Evolutionary conservation across 2,113 vertebrate species (phyloP).

Genomic region (Salvelinus sp.): DNA sequence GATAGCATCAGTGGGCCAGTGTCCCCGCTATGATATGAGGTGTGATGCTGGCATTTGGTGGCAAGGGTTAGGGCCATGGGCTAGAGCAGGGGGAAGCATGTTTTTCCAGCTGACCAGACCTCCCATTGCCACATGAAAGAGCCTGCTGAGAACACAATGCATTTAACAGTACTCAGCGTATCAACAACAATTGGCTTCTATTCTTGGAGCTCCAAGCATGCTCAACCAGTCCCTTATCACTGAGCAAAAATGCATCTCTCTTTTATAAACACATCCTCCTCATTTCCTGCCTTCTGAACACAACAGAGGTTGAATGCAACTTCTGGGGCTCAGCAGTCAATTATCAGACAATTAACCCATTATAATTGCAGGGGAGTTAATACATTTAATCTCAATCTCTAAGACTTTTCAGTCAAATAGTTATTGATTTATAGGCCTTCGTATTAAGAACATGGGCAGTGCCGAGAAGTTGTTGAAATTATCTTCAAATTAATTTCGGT

Average conservation of each 20-base stretch:
- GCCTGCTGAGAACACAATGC: conserved; percentile 51
- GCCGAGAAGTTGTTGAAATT: conserved; percentile 23
- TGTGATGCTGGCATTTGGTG: conserved; percentile 73
- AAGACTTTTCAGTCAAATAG: conserved; percentile 41
- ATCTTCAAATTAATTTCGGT: conserved; percentile 32
- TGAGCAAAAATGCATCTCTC: conserved; percentile 43
- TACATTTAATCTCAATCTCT: conserved; percentile 26
- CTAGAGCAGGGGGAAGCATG: conserved; percentile 42
- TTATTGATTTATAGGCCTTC: conserved; percentile 56
- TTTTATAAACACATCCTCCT: conserved; percentile 42
- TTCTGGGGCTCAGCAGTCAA: conserved; percentile 52
- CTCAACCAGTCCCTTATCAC: conserved; percentile 52
- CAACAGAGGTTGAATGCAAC: conserved; percentile 32
- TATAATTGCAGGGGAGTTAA: conserved; percentile 55
- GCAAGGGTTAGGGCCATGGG: conserved; percentile 34
- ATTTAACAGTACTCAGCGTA: conserved; percentile 54
- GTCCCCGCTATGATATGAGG: conserved; percentile 50
- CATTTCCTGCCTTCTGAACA: conserved; percentile 22
- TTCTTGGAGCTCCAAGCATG: conserved; percentile 56
- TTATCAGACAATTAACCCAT: conserved; percentile 61
- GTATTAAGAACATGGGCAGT: conserved; percentile 37
- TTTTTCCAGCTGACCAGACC: conserved; percentile 79
- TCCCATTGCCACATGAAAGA: conserved; percentile 72
- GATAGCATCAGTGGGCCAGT: conserved; percentile 29
- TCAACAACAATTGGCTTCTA: conserved; percentile 66